Base-by-base conservation (phyloP, 2,888 invertebrate genomes). In the Metallyticus violacea region DNA sequence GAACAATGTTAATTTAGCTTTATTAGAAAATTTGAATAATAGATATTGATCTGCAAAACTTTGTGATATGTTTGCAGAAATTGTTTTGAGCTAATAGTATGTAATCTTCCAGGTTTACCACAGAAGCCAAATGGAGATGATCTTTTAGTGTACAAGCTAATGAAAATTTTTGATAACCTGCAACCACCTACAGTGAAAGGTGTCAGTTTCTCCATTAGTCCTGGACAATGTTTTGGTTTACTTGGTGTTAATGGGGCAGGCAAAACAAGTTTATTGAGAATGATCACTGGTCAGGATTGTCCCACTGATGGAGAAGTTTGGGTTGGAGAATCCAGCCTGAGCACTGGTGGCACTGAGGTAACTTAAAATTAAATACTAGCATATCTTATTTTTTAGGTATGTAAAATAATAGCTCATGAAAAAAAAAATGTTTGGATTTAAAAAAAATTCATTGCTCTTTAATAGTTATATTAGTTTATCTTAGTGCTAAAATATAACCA, bases 171-270 rank as follows among this genome's bases (percentile, higher is more conserved):
- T 90, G 89, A 90, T 28, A 91, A 92, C 0, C 9, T 2, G 15
- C 88, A 91, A 0, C 90, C 93, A 80, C 89, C 92, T 79, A 96
- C 96, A 0, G 96, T 96, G 0, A 92, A 93, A 79, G 94, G 94
- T n/a, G 91, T 97, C 85, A 94, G 93, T 90, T 95, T 97, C 90
- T 94, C 94, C 0, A 94, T 96, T 7, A 93, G 91, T 7, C 90
- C 91, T 89, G 90, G 93, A 1, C 92, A 92, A 88, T 92, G 92
- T 88, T 92, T 92, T 90, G 92, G 92, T 22, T 88, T 92, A 40
- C 89, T 92, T 7, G 93, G 93, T 26, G 92, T 93, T 3, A 93
- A 94, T 89, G 94, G 93, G 6, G 93, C 93, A 15, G 93, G 93
- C 2, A 93, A 93, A 89, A 93, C 93, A 2, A 93, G 93, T 5